Evolutionary conservation across 2,888 invertebrate species (phyloP).

Genomic region (Arge pagana): DNA sequence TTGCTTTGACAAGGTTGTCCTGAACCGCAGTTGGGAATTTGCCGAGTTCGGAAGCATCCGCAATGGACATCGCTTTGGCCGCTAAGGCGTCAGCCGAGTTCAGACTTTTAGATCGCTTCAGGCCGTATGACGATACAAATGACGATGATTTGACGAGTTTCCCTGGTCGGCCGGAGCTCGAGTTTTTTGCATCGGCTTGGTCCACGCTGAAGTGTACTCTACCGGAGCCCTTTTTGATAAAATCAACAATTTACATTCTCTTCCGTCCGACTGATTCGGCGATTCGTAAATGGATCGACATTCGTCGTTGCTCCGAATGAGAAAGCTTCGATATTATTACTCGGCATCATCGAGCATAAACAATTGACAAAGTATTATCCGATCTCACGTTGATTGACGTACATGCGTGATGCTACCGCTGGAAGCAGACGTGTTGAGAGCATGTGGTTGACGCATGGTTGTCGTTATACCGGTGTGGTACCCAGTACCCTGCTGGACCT

Average conservation of each 20-base stretch:
- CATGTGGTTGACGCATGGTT: constrained; percentile 43
- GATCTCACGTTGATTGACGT: constrained; percentile 32
- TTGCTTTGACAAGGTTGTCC: constrained; percentile 73
- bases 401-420: constrained; percentile 69
- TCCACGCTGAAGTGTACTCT: constrained; percentile 25
- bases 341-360: no score
- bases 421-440: constrained; percentile 63
- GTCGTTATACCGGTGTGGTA: constrained; percentile 21
- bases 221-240: constrained; percentile 26
- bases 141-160: constrained; percentile 54
- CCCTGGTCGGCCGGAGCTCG: constrained; percentile 42
- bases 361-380: no score
- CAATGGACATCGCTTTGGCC: constrained; percentile 62
- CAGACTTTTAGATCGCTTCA: constrained; percentile 83
- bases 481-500: constrained; percentile 26
- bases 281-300: no score
- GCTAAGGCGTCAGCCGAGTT: constrained; percentile 74
- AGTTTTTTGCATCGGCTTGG: constrained; percentile 32
- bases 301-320: no score
- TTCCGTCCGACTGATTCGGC: no score
- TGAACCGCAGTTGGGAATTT: constrained; percentile 76
- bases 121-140: constrained; percentile 55
- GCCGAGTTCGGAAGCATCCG: constrained; percentile 75
- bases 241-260: no score
- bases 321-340: no score